phyloP scores from a whole-genome alignment of 2,888 invertebrate species.

The Abrostola triplasia region DNA sequence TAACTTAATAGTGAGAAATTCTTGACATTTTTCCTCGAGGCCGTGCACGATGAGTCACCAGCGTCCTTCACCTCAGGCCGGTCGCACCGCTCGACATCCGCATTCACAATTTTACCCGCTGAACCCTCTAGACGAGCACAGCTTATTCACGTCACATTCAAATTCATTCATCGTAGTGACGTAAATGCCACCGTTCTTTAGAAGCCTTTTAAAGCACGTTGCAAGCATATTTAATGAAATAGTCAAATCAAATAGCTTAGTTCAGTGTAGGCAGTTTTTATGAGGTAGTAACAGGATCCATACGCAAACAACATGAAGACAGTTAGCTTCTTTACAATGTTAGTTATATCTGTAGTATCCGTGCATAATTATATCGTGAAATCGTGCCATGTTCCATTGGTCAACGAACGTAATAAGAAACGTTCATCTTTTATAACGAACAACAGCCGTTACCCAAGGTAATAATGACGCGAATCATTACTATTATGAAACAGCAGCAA shows the following conservation, averaged over 20 bases:
- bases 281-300: constrained; percentile 7
- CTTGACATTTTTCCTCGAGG: constrained; percentile 69
- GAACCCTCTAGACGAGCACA: constrained; percentile 60
- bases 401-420: constrained; percentile 36
- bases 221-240: constrained; percentile 35
- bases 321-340: constrained; percentile 51
- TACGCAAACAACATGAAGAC: constrained; percentile 40
- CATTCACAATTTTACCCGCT: constrained; percentile 73
- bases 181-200: constrained; percentile 57
- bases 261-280: constrained; percentile 36
- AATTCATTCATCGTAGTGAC: constrained; percentile 72
- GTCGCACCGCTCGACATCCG: constrained; percentile 74
- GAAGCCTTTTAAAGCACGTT: constrained; percentile 54
- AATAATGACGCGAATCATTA: constrained; percentile 57
- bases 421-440: constrained; percentile 23
- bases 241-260: constrained; percentile 52
- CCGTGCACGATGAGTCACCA: constrained; percentile 77
- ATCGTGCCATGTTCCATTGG: constrained; percentile 18
- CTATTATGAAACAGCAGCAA: constrained; percentile 64
- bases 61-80: constrained; percentile 81
- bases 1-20: constrained; percentile 53
- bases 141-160: constrained; percentile 68
- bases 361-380: constrained; percentile 12
- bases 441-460: constrained; percentile 39
- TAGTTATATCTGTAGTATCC: constrained; percentile 24